phyloP scores from a whole-genome alignment of 2,113 vertebrate genomes.

The Nesoenas mayeri region DNA sequence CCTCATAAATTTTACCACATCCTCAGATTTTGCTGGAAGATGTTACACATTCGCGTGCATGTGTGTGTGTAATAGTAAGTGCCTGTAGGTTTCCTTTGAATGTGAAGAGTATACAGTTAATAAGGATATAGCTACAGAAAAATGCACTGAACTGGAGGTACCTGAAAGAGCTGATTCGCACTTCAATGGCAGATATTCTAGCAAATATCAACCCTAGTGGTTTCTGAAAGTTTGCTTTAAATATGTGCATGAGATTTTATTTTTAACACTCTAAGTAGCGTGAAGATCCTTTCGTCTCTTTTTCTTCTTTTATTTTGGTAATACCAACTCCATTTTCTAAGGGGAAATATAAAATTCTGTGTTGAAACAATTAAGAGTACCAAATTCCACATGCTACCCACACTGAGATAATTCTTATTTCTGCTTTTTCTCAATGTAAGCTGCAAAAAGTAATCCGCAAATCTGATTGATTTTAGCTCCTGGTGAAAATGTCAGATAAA shows the following conservation, averaged over 20 bases:
- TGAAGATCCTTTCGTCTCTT: not conserved
- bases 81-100: not conserved
- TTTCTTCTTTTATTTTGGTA: not conserved
- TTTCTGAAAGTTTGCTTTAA: conserved; percentile 13
- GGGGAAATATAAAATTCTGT: not conserved
- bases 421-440: conserved; percentile 2
- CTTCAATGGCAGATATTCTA: not conserved
- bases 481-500: conserved; percentile 50
- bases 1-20: not conserved
- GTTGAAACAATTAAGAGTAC: not conserved
- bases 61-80: no score
- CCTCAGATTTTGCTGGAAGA: not conserved
- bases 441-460: conserved; percentile 15
- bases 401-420: conserved; percentile 25
- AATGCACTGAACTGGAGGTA: not conserved
- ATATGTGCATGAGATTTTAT: not conserved
- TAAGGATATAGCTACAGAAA: not conserved
- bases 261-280: not conserved
- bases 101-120: not conserved
- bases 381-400: not conserved
- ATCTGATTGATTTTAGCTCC: not conserved
- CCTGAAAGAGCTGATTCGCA: not conserved
- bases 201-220: not conserved
- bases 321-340: not conserved
- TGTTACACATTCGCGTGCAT: not conserved